These are phyloP conservation scores for Drosophila insularis DNA, from an alignment of 1,140 invertebrate species.

Conservation along the genomic window DNA sequence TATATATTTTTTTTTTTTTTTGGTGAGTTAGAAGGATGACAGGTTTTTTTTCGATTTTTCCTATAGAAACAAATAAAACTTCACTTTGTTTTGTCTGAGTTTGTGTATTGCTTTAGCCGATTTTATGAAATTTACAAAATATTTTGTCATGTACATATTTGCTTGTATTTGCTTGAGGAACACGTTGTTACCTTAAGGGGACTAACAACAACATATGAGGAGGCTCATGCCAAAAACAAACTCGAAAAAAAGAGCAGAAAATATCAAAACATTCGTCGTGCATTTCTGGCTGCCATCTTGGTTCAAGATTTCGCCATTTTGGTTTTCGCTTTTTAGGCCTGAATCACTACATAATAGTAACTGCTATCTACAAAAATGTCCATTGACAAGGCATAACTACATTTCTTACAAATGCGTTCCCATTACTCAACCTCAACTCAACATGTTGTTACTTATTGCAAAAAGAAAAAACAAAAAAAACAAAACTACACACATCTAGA, in stretches of 20 bases:
- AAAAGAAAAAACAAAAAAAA: neutral
- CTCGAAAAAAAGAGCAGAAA: neutral
- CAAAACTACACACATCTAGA: neutral
- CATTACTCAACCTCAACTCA: constrained; percentile 9
- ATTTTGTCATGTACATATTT: constrained; percentile 35
- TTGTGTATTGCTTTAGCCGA: constrained; percentile 7
- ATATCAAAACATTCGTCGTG: constrained; percentile 21
- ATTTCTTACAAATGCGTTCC: constrained; percentile 14
- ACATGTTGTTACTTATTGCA: constrained; percentile 4
- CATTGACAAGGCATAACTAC: constrained; percentile 16
- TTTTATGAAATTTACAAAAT: constrained; percentile 36
- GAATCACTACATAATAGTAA: constrained; percentile 15
- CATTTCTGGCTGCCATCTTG: constrained; percentile 49
- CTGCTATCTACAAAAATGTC: constrained; percentile 12
- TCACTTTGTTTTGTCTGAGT: constrained; percentile 17
- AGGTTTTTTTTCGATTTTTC: constrained; percentile 24
- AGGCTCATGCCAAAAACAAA: constrained; percentile 26
- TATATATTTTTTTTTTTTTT: neutral
- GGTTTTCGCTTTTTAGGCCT: neutral
- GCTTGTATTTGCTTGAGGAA: constrained; percentile 10
- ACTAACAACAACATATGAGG: constrained; percentile 6
- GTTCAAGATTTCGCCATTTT: constrained; percentile 32
- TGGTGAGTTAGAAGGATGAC: constrained; percentile 57
- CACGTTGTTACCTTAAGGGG: constrained; percentile 57
- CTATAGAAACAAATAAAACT: constrained; percentile 26